Evolutionary conservation across 2,797 vertebrate species (phyloP).

Genomic region (Microcaecilia unicolor): DNA sequence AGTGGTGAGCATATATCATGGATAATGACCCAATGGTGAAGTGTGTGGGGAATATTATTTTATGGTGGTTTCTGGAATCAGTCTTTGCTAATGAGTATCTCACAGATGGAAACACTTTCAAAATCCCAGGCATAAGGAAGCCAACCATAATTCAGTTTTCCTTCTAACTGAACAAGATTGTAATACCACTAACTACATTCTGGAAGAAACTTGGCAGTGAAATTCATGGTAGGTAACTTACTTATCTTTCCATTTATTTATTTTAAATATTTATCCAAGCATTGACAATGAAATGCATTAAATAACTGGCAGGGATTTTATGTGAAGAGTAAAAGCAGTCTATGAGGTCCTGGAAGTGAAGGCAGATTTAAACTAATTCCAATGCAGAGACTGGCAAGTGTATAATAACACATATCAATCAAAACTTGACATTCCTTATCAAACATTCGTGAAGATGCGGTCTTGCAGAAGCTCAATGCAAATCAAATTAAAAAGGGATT

Average conservation of each 20-base stretch:
- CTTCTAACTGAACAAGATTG: constrained; percentile 14
- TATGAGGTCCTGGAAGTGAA: background rate
- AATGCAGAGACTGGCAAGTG: constrained; percentile 2
- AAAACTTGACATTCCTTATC: constrained; percentile 18
- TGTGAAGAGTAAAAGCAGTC: background rate
- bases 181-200: constrained; percentile 7
- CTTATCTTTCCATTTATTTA: constrained; percentile 6
- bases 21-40: no score
- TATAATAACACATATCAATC: constrained; percentile 27
- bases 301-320: background rate
- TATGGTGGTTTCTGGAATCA: no score
- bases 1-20: no score
- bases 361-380: constrained; percentile 7
- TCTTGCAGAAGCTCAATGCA: constrained; percentile 21
- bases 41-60: no score
- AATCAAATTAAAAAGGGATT: constrained; percentile 22
- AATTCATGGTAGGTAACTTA: constrained; percentile 3
- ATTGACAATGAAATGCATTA: constrained; percentile 7
- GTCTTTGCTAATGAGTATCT: no score
- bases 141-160: constrained; percentile 5
- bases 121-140: constrained; percentile 14
- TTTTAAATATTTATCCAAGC: constrained; percentile 12
- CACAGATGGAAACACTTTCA: no score
- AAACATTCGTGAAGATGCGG: constrained; percentile 20
- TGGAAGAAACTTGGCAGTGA: background rate